Base-by-base conservation (phyloP, 1,140 invertebrate genomes). In the Homalodisca vitripennis region DNA sequence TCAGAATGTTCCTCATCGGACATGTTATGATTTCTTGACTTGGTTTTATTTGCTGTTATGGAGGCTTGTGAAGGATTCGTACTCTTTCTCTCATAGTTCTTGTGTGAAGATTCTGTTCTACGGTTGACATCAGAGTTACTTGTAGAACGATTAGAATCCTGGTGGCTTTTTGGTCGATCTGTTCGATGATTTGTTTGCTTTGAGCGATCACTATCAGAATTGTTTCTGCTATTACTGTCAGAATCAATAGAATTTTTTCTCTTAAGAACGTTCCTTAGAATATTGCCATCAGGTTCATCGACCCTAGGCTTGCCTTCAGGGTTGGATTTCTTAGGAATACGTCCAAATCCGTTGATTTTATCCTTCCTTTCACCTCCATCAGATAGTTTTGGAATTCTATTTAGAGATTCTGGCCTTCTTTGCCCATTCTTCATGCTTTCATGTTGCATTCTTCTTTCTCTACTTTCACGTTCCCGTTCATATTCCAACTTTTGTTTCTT, bases 401-500 rank as follows among this genome's bases (percentile, higher is more conserved):
- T 68, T 55, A 24, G 27, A 3, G 22, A 53, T n/a, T n/a, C 24
- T 65, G 1, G 20, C 2, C 2, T 29, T 2, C 17, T 64, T n/a
- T 12, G 3, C 6, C 22, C 26, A 27, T 48, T 68, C 75, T 77
- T 20, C 75, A 51, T 72, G 78, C 32, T 69, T 2, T 69, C 2
- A 81, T 77, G 63, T 79, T 79, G n/a, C 62, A 83, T 77, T 77
- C 57, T 66, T 66, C 70, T 69, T 34, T 46, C 31, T 20, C 77
- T 74, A 76, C 79, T 82, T 68, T 85, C 83, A 71, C 81, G 83
- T 73, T 86, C 83, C 71, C 81, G 81, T 74, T 90, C 84, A 76
- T 86, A 85, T 76, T 93, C 90, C 51, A 83, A 83, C 73, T 87
- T 91, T 74, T 95, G 91, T 73, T 88, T 91, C 70, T 92, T 90